These are phyloP conservation scores for Drosophila ohnishii DNA, from an alignment of 1,140 invertebrate genomes.

Conservation along the genomic window DNA sequence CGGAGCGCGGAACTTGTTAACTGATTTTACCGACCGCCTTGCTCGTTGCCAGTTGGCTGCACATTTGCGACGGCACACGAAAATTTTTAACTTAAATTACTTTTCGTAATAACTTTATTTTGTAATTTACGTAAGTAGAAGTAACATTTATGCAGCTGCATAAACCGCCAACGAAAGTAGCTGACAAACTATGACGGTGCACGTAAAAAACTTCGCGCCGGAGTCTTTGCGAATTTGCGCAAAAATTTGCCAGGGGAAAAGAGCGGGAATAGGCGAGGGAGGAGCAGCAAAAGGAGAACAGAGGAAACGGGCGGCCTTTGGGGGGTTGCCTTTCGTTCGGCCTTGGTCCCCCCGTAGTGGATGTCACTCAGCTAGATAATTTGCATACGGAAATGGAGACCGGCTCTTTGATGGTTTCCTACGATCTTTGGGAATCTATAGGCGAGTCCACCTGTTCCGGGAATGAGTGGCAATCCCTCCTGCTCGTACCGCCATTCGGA, in stretches of 20 bases:
- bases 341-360: conserved; percentile 34
- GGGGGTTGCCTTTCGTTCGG: conserved; percentile 18
- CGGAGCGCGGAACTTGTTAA: conserved; percentile 65
- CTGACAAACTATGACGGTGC: conserved; percentile 79
- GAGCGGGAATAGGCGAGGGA: background rate
- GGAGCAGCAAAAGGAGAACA: background rate
- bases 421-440: conserved; percentile 48
- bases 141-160: conserved; percentile 81
- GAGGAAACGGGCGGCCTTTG: too few species aligned
- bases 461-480: conserved; percentile 18
- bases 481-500: background rate
- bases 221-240: conserved; percentile 73
- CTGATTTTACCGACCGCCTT: conserved; percentile 66
- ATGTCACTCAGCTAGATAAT: conserved; percentile 46
- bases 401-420: conserved; percentile 37
- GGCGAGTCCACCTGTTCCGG: conserved; percentile 21
- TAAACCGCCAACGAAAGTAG: conserved; percentile 73
- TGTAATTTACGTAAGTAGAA: conserved; percentile 82
- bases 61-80: conserved; percentile 72
- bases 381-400: conserved; percentile 40
- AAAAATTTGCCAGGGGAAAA: conserved; percentile 29
- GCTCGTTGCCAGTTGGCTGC: conserved; percentile 68
- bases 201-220: conserved; percentile 72
- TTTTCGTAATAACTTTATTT: conserved; percentile 82
- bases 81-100: conserved; percentile 82